These are phyloP conservation scores for Mesorhabditis belari DNA, from an alignment of 2,888 invertebrate genomes.

Conservation along the genomic window DNA sequence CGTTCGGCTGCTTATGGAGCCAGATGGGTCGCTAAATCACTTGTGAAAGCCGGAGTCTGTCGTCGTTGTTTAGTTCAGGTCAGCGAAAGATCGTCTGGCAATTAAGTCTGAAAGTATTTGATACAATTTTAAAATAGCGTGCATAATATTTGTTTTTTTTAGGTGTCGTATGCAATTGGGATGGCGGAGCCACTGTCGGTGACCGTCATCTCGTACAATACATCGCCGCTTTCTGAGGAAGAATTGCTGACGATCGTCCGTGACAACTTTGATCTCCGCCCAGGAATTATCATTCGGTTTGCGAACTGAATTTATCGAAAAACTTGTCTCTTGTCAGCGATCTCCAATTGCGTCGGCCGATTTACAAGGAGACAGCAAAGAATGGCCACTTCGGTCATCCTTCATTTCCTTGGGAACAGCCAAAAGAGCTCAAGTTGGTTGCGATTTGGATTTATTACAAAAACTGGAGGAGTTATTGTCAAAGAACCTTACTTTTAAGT, in stretches of 20 bases:
- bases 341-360: slow-evolving; percentile 27
- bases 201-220: slow-evolving; percentile 93
- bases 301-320: too few species aligned
- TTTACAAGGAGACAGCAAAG: slow-evolving; percentile 33
- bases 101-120: not conserved
- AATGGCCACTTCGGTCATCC: slow-evolving; percentile 34
- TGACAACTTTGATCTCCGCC: slow-evolving; percentile 90
- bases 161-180: slow-evolving; percentile 95
- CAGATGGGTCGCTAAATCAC: slow-evolving; percentile 95
- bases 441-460: too few species aligned
- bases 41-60: slow-evolving; percentile 87
- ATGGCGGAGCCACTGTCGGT: slow-evolving; percentile 92
- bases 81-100: not conserved
- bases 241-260: slow-evolving; percentile 76
- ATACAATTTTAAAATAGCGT: not conserved
- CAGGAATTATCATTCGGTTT: slow-evolving; percentile 82
- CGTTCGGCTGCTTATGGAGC: slow-evolving; percentile 92
- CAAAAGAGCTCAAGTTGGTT: too few species aligned
- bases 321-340: too few species aligned
- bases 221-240: slow-evolving; percentile 71
- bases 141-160: slow-evolving; percentile 49
- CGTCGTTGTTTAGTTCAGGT: slow-evolving; percentile 84
- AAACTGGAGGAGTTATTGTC: too few species aligned
- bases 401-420: slow-evolving; percentile 76
- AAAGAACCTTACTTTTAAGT: too few species aligned